Evolutionary conservation across 2,888 invertebrate species (phyloP).

Genomic region (Ectemnius continuus): DNA sequence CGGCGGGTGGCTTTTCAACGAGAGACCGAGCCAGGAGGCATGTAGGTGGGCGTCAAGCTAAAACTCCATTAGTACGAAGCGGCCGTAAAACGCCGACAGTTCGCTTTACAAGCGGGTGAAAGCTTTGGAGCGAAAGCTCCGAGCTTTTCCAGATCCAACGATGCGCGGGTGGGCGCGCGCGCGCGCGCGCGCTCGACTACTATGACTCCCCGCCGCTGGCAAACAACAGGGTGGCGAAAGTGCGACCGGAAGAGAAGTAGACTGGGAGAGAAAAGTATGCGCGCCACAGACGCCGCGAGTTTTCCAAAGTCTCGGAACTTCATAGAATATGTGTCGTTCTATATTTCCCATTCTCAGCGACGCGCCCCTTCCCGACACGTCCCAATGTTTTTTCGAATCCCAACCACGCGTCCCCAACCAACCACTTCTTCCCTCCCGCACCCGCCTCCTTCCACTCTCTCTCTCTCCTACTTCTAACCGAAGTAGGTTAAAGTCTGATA

Average conservation of each 20-base stretch:
- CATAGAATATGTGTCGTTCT: background rate
- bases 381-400: no score
- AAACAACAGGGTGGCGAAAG: background rate
- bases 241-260: background rate
- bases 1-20: conserved; percentile 40
- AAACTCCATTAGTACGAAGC: conserved; percentile 56
- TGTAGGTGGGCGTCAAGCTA: conserved; percentile 10
- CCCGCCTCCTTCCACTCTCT: no score
- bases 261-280: background rate
- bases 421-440: no score
- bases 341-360: background rate
- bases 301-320: conserved; percentile 8
- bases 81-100: conserved; percentile 33
- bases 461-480: no score
- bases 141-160: conserved; percentile 31
- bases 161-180: no score
- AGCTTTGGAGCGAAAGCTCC: conserved; percentile 46
- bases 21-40: conserved; percentile 36
- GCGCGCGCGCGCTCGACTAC: background rate
- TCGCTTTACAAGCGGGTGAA: conserved; percentile 39
- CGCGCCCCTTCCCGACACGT: no score
- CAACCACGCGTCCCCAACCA: no score
- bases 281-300: conserved; percentile 7
- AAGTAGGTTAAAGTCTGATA: no score
- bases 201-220: background rate